phyloP scores from a whole-genome alignment of 2,888 invertebrate genomes.

The Drosophila anomalata region DNA sequence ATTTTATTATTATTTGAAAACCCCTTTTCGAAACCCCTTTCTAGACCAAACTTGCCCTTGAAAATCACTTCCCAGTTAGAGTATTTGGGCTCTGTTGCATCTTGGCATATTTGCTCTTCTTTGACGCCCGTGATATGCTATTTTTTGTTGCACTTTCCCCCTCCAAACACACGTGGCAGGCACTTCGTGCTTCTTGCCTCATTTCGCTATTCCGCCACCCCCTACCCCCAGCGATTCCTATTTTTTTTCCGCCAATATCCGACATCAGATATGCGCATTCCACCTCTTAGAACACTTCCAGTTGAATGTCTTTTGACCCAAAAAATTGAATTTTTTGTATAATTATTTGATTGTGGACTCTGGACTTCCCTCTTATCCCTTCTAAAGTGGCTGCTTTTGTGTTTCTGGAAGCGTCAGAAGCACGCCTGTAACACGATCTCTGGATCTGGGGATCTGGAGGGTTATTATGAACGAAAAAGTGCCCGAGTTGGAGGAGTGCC shows the following conservation, averaged over 20 bases:
- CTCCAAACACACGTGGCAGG: background rate
- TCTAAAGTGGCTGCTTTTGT: too few species aligned
- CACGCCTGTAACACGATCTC: too few species aligned
- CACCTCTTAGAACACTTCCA: background rate
- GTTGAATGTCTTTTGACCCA: too few species aligned
- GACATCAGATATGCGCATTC: background rate
- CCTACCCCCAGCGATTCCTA: background rate
- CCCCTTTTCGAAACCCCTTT: background rate
- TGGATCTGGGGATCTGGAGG: too few species aligned
- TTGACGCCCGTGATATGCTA: background rate
- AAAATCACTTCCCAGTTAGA: background rate
- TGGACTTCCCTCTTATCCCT: too few species aligned
- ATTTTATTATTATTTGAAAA: background rate
- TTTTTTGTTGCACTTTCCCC: background rate
- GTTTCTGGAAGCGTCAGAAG: too few species aligned
- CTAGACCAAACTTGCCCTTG: background rate
- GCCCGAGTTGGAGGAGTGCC: too few species aligned
- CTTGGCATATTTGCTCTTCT: background rate
- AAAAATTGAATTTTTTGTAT: too few species aligned
- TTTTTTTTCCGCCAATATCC: background rate
- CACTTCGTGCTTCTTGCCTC: slow-evolving; percentile 7
- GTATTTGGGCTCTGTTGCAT: background rate
- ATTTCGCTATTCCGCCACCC: background rate
- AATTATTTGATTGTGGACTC: too few species aligned
- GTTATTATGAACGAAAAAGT: too few species aligned